Base-by-base conservation (phyloP, 2,797 vertebrate genomes). In the Myotis planiceps region DNA sequence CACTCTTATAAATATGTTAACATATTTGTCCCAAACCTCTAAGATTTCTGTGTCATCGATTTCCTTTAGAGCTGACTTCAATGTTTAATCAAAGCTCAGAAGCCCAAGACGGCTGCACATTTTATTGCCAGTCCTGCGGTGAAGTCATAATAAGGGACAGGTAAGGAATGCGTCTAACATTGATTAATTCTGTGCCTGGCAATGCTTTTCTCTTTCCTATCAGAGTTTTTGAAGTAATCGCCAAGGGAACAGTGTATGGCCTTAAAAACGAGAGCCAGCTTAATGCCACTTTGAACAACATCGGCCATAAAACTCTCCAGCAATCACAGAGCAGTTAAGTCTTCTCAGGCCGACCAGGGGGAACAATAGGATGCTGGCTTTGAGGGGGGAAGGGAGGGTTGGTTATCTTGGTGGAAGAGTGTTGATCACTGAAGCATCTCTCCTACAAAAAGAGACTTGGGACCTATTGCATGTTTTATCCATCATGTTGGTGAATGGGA, bases 81-180 rank as follows among this genome's bases (percentile, higher is more conserved):
- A 78, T 98, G 82, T 96, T 99, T 98, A 98, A 98, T 88, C 98
- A 99, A 96, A 98, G 93, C 55, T 97, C 99, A 90, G 98, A 98
- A 97, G 96, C 98, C 12, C 98, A 98, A 96, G 98, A 98, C 97
- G 98, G 94, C 90, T 99, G 98, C 72, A 95, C 98, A 84, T 99
- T 99, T 98, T 97, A 98, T 97, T 99, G 99, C 98, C 99, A 99
- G 65, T 97, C 98, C 97, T 99, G 99, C 87, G 99, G 99, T 96
- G 99, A 99, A 82, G 87, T 98, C 90, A 87, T 99, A 93, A 98
- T 99, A 39, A 98, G 98, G 97, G 98, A 99, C 97, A 98, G 99
- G 99, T 99, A 98, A 99, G 99, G 98, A 92, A 92, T 92, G 63
- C 19, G 34, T 66, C 94, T 69, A 53, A 68, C 37, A 3, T 53